These are phyloP conservation scores for Imbricaverruca yamaguchii DNA, from an alignment of 2,888 invertebrate species.

Conservation along the genomic window DNA sequence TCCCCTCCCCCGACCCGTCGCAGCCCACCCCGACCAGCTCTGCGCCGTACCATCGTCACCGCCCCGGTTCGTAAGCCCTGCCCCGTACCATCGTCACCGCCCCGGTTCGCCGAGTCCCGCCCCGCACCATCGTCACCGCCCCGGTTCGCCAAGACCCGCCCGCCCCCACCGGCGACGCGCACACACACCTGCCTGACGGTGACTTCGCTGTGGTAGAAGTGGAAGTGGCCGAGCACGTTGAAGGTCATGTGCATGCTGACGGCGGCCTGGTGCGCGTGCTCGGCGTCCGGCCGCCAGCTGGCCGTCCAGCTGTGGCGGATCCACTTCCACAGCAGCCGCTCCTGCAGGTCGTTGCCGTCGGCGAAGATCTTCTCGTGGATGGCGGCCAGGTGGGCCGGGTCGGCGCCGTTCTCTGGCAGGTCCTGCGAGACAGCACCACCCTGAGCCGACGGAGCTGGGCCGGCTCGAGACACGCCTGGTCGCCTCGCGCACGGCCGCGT, in stretches of 20 bases:
- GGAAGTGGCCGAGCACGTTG: conserved; percentile 28
- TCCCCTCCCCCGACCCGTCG: too few relatives aligned
- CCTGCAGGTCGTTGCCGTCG: conserved; percentile 28
- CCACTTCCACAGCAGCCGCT: conserved; percentile 28
- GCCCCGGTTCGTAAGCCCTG: too few relatives aligned
- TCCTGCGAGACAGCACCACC: conserved; percentile 50
- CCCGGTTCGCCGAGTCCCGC: too few relatives aligned
- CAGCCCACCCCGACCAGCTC: too few relatives aligned
- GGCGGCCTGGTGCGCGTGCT: conserved; percentile 29
- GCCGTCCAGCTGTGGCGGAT: conserved; percentile 32
- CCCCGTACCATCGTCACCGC: too few relatives aligned
- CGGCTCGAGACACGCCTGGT: too few relatives aligned
- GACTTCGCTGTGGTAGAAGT: conserved; percentile 29
- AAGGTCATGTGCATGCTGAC: conserved; percentile 30
- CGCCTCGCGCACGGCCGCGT: too few relatives aligned
- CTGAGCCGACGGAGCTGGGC: too few relatives aligned
- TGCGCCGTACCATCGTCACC: too few relatives aligned
- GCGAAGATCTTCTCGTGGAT: conserved; percentile 51
- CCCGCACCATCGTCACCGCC: too few relatives aligned
- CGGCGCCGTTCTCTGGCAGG: conserved; percentile 84
- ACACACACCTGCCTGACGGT: conserved; percentile 31
- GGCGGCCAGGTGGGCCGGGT: conserved; percentile 67
- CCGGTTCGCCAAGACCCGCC: too few relatives aligned
- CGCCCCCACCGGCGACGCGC: not conserved
- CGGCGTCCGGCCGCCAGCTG: conserved; percentile 29